phyloP scores from a whole-genome alignment of 2,888 invertebrate genomes.

The Smittia sp. region DNA sequence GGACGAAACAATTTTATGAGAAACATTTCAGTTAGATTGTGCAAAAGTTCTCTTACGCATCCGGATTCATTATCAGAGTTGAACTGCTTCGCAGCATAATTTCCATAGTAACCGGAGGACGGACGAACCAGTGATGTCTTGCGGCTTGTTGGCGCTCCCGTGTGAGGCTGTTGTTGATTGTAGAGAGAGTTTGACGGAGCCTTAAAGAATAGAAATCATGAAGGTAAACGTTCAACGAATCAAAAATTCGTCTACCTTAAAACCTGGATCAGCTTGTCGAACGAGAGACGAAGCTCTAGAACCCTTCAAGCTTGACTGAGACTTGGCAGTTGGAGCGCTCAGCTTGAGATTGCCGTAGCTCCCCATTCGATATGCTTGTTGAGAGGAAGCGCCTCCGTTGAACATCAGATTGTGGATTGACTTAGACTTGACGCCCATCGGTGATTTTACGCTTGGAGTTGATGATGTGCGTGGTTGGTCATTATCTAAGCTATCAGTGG shows the following conservation, averaged over 20 bases:
- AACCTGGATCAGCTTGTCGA: neutral
- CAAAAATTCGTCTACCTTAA: conserved; percentile 19
- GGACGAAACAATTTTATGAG: neutral
- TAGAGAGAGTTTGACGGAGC: neutral
- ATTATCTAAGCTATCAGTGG: conserved; percentile 38
- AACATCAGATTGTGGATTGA: conserved; percentile 52
- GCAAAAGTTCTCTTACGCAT: conserved; percentile 43
- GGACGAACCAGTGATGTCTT: conserved; percentile 49
- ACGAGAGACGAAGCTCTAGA: conserved; percentile 32
- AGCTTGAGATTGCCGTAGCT: conserved; percentile 24
- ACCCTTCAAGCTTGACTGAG: conserved; percentile 20
- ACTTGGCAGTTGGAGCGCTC: neutral
- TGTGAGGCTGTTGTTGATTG: conserved; percentile 48
- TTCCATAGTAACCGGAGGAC: conserved; percentile 51
- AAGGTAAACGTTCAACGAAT: neutral
- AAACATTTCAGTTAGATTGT: neutral
- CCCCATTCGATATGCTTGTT: conserved; percentile 12
- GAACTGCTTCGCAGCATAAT: conserved; percentile 44
- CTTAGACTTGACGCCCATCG: conserved; percentile 53
- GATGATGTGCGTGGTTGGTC: neutral
- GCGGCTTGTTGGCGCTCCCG: conserved; percentile 46
- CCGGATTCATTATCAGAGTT: conserved; percentile 48
- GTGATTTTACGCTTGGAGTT: conserved; percentile 47
- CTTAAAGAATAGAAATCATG: neutral
- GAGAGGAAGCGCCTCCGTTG: conserved; percentile 43